A percentile compares a stretch with the other conserved stretches of the same genome.
Conservation (phyloP, 2,113 vertebrate species). For the Oreocharis arfaki region DNA sequence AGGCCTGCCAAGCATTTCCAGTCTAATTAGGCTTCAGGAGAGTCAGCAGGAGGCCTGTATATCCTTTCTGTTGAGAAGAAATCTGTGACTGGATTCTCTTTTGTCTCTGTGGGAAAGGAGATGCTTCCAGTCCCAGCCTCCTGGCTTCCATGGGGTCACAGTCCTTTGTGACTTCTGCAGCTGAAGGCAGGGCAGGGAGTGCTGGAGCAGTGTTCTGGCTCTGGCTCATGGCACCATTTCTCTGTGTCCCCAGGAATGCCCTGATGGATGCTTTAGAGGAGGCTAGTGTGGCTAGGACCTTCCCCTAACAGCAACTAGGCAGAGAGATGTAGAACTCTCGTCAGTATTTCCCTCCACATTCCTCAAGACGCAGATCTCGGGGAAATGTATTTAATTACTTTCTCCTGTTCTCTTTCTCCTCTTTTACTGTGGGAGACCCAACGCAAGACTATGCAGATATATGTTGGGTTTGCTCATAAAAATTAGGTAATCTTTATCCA, state of each 20-base stretch:
- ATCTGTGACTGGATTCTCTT: neutral
- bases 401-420: neutral
- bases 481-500: neutral
- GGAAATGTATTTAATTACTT: neutral
- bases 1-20: constrained; percentile 16
- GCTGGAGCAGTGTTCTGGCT: neutral
- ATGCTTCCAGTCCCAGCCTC: neutral
- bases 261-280: neutral
- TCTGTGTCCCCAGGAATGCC: neutral
- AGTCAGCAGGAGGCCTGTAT: neutral
- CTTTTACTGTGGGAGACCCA: neutral
- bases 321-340: neutral
- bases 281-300: neutral
- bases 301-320: neutral
- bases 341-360: neutral
- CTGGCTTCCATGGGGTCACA: neutral
- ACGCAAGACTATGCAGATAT: neutral
- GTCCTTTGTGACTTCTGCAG: neutral
- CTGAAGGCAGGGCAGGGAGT: neutral
- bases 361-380: neutral
- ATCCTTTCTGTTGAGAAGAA: neutral
- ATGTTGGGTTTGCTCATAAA: neutral
- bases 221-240: neutral
- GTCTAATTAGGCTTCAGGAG: constrained; percentile 32
- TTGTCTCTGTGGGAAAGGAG: neutral